These are phyloP conservation scores for Myotis findleyi DNA, from an alignment of 2,797 vertebrate species.

Conservation along the genomic window DNA sequence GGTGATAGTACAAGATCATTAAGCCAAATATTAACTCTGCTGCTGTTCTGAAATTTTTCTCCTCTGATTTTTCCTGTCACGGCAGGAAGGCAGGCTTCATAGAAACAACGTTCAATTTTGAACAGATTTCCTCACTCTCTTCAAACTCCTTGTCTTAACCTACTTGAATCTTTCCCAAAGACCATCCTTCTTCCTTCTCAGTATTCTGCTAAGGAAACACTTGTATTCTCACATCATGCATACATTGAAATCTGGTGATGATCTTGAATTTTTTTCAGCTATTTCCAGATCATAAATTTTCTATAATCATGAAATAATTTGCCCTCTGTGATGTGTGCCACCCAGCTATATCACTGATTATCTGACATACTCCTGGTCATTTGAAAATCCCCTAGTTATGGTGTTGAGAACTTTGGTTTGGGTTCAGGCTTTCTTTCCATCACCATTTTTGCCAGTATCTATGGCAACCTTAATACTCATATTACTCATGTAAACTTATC, in stretches of 20 bases:
- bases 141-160: not conserved
- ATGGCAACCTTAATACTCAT: not conserved
- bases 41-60: not conserved
- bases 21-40: not conserved
- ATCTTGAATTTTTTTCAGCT: not conserved
- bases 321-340: not conserved
- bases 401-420: not conserved
- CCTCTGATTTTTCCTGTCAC: not conserved
- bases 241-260: not conserved
- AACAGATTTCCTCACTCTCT: not conserved
- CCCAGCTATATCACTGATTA: not conserved
- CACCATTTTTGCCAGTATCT: not conserved
- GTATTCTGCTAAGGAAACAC: not conserved
- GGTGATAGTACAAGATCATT: not conserved
- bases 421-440: not conserved
- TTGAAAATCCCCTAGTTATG: not conserved
- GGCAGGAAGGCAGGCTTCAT: too few species aligned
- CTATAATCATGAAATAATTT: not conserved
- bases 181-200: not conserved
- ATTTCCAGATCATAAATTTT: not conserved
- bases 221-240: not conserved
- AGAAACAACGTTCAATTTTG: not conserved
- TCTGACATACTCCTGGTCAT: not conserved
- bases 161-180: not conserved
- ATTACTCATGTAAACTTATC: not conserved